Conservation (phyloP, 2,888 invertebrate species). For the Platerodrilus igneus region DNA sequence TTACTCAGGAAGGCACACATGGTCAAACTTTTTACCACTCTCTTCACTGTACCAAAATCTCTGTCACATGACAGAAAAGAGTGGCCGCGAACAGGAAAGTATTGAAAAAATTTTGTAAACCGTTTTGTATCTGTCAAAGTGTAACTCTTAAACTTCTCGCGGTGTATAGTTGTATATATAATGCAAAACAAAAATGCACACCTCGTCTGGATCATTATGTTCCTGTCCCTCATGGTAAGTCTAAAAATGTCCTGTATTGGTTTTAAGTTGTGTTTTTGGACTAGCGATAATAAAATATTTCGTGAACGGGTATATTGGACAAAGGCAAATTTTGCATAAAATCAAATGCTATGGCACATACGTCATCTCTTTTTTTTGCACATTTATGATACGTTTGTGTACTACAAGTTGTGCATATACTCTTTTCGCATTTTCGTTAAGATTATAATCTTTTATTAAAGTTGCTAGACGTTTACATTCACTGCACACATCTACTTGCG, state of each 20-base stretch:
- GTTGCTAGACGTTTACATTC: slow-evolving; percentile 19
- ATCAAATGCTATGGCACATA: slow-evolving; percentile 25
- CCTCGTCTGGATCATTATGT: slow-evolving; percentile 25
- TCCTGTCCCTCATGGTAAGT: slow-evolving; percentile 28
- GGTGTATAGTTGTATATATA: slow-evolving; percentile 20
- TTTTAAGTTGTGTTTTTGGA: slow-evolving; percentile 22
- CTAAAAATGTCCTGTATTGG: slow-evolving; percentile 13
- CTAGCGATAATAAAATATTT: slow-evolving; percentile 28
- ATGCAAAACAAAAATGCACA: slow-evolving; percentile 24
- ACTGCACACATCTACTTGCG: too few species aligned
- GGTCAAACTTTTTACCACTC: slow-evolving; percentile 20
- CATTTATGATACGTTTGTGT: slow-evolving; percentile 19
- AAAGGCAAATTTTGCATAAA: slow-evolving; percentile 31
- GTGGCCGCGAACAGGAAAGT: slow-evolving; percentile 24
- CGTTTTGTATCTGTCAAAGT: slow-evolving; percentile 16
- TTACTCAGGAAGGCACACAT: background rate
- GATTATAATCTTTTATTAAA: slow-evolving; percentile 19
- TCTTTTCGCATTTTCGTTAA: slow-evolving; percentile 24
- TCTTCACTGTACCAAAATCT: slow-evolving; percentile 25
- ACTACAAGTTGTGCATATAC: slow-evolving; percentile 24
- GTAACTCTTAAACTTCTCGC: slow-evolving; percentile 18
- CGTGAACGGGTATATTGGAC: slow-evolving; percentile 28
- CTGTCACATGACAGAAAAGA: slow-evolving; percentile 27
- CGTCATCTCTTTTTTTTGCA: slow-evolving; percentile 17
- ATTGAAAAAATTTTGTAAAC: slow-evolving; percentile 23